Base-by-base conservation (phyloP, 2,797 vertebrate species). In the Heteromormyrus szaboi region DNA sequence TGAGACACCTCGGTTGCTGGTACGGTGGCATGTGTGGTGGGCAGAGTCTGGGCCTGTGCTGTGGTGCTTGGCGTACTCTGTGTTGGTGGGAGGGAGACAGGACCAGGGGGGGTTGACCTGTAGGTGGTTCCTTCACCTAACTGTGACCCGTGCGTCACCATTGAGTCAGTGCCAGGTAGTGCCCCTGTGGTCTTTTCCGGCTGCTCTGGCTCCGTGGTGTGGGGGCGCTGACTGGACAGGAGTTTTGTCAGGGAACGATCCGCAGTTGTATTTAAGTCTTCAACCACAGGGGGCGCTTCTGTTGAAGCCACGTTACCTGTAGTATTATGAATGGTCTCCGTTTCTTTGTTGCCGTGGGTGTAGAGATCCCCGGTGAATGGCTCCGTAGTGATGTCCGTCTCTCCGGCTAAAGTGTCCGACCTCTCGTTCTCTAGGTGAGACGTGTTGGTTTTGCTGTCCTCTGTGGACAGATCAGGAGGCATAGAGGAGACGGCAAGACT, bases 401-500 rank as follows among this genome's bases (percentile, higher is more conserved):
- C 44, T 46, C 85, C 2, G 85, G 88, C 88, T 68, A 92, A 76
- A 0, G 90, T 89, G 37, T 91, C 9, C 54, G 89, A 46, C 19
- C 94, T 87, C 56, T 93, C 86, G 88, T 88, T 62, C 37, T 90
- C 90, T 51, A 88, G 87, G 88, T 65, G 94, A 89, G 90, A 90
- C 0, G 68, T 90, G 1, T 90, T 83, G 0, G 91, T 90, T 51
- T 54, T 85, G 85, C 88, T 91, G 33, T 91, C 89, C 17, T 91
- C 90, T 6, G 92, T 88, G 2, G 92, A 91, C 14, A 89, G 7
- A 0, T 94, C 90, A 0, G 96, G 92, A 1, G 95, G 90, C 0
- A 93, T 92, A 0, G 94, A 96, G 25, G 94, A 94, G 53, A 91
- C n/a, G 0, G 81, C 92, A 91, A 48, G 87, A 88, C 22, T 91